Base-by-base conservation (phyloP, 2,113 vertebrate genomes). In the Tupaia tana region DNA sequence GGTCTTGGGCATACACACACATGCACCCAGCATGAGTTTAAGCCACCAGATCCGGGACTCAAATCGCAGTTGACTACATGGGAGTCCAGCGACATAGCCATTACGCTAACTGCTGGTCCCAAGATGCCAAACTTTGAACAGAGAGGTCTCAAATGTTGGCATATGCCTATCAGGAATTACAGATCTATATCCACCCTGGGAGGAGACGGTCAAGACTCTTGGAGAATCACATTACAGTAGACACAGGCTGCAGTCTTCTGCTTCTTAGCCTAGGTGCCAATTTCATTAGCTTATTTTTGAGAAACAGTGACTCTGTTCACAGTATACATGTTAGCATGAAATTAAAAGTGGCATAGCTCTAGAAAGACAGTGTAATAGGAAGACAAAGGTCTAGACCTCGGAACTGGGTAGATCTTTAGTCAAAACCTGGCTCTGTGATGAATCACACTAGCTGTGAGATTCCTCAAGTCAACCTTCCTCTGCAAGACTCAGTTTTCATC, bases 211-310 rank as follows among this genome's bases (percentile, higher is more conserved):
- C 25, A 34, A 34, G 31, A 56, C 54, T 29, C 84, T 85, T 86
- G 73, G 25, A 7, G 84, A 67, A 69, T 54, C 11, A 1, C 7
- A 43, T 89, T 59, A 0, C 1, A 6, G 87, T 16, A 58, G 79
- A 83, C 22, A 22, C 4, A 66, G 82, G 69, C 84, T 56, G 16
- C 58, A 20, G 77, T 7, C 31, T 54, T 58, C 56, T 31, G 67
- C 56, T 77, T 73, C 18, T 43, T 4, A 63, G 86, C 11, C 83
- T 80, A 16, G 89, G 78, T 25, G 77, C 70, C 87, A 7, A 19
- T 74, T 91, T 85, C 71, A 14, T 54, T 86, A 31, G 90, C 59
- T 94, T 87, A 78, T 80, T 86, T 86, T 90, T 67, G 81, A 92
- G 89, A 81, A 86, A 86, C 43, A 85, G 74, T 43, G 92, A 90